Evolutionary conservation across 2,113 vertebrate genomes (phyloP).

Genomic region (Xiphorhynchus elegans): DNA sequence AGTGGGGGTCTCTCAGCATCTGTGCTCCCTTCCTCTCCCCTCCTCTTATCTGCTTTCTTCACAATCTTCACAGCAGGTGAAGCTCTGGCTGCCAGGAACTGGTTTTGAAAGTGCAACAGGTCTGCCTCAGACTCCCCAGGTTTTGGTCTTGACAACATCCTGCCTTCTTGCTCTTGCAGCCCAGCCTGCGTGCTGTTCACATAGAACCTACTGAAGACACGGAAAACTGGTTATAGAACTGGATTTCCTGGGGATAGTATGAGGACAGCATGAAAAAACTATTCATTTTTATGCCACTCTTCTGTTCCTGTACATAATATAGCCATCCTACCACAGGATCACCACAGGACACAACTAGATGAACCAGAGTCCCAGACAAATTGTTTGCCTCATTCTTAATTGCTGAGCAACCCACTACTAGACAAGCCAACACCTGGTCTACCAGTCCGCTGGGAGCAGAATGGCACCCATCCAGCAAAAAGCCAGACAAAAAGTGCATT

Average conservation of each 20-base stretch:
- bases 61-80: slow-evolving; percentile 82
- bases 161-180: neutral
- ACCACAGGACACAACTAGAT: neutral
- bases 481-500: neutral
- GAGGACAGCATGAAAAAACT: neutral
- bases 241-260: neutral
- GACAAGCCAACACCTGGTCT: neutral
- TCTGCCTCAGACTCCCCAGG: slow-evolving; percentile 91
- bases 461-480: neutral
- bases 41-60: slow-evolving; percentile 87
- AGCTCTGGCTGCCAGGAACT: slow-evolving; percentile 83
- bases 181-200: neutral
- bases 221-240: neutral
- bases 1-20: neutral
- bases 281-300: neutral
- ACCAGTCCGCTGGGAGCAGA: neutral
- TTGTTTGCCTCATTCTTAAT: neutral
- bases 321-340: neutral
- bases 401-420: neutral
- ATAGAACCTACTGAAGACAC: neutral
- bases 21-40: slow-evolving; percentile 53
- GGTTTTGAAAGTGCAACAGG: slow-evolving; percentile 86
- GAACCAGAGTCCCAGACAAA: neutral
- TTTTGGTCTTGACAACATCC: slow-evolving; percentile 90
- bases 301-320: neutral